phyloP scores from a whole-genome alignment of 2,888 invertebrate genomes.

The Apotomis betuletana region DNA sequence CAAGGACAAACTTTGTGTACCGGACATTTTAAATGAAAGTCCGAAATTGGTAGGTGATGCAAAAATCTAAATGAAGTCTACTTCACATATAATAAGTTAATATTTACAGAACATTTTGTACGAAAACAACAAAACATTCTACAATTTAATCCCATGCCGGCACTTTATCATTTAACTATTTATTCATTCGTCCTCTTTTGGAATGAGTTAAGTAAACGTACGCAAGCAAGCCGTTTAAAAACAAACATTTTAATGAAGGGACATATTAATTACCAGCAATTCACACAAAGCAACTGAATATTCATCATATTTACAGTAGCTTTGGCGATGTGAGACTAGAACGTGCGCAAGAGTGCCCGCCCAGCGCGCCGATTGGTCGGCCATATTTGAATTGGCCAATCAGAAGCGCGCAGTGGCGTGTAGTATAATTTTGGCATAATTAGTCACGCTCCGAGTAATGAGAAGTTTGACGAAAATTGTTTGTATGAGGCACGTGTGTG shows the following conservation, averaged over 20 bases:
- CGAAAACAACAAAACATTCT: conserved; percentile 1
- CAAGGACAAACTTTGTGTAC: too few relatives aligned
- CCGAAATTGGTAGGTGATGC: too few relatives aligned
- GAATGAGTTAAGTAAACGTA: background rate
- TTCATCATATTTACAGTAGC: conserved; percentile 60
- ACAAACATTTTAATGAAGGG: conserved; percentile 1
- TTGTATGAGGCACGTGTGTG: conserved; percentile 25
- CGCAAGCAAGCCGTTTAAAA: background rate
- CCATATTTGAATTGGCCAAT: conserved; percentile 74
- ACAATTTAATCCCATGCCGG: background rate
- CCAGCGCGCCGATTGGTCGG: conserved; percentile 72
- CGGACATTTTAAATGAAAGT: too few relatives aligned
- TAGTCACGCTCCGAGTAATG: conserved; percentile 75
- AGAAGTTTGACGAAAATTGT: conserved; percentile 52
- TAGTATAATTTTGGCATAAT: conserved; percentile 81
- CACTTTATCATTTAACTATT: background rate
- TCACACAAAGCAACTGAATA: conserved; percentile 62
- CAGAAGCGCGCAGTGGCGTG: conserved; percentile 59
- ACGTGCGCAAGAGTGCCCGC: conserved; percentile 77
- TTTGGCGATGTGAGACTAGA: conserved; percentile 54
- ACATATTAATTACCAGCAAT: conserved; percentile 16
- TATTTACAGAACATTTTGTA: background rate
- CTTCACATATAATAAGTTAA: too few relatives aligned
- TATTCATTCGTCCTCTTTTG: background rate
- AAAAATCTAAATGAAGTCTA: too few relatives aligned